Conservation (phyloP, 2,888 invertebrate species). For the Cetonia aurata region DNA sequence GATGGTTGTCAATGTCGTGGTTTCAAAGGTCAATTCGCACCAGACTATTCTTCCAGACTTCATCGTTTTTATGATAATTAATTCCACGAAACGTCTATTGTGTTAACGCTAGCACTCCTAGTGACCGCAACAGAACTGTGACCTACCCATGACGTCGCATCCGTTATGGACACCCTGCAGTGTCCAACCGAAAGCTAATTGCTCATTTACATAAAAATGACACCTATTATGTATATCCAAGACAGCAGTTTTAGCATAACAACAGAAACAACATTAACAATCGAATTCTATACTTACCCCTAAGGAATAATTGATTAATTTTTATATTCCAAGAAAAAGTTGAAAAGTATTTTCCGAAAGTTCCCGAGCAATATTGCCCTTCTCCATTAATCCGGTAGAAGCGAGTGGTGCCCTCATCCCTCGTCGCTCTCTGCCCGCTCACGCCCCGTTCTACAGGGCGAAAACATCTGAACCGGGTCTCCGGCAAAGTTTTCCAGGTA, state of each 20-base stretch:
- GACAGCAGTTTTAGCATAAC: too few relatives aligned
- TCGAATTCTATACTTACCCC: too few relatives aligned
- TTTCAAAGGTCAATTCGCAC: too few relatives aligned
- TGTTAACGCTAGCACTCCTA: neutral
- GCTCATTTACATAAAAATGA: constrained; percentile 32
- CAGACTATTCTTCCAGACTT: too few relatives aligned
- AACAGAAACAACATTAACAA: too few relatives aligned
- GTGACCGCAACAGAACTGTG: neutral
- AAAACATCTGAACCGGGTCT: neutral
- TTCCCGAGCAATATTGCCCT: neutral
- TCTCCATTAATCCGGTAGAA: neutral
- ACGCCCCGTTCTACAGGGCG: neutral
- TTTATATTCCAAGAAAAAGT: too few relatives aligned
- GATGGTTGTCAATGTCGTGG: too few relatives aligned
- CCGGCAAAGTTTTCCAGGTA: constrained; percentile 14
- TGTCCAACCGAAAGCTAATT: constrained; percentile 33
- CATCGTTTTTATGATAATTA: too few relatives aligned
- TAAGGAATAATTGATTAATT: too few relatives aligned
- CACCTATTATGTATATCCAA: neutral
- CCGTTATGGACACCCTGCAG: constrained; percentile 9
- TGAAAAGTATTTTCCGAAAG: too few relatives aligned
- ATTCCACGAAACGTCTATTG: too few relatives aligned
- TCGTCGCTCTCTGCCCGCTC: neutral
- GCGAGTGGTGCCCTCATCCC: neutral
- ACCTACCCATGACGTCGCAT: neutral